Conservation (phyloP, 2,797 vertebrate species). For the Pantherophis vulpinus region DNA sequence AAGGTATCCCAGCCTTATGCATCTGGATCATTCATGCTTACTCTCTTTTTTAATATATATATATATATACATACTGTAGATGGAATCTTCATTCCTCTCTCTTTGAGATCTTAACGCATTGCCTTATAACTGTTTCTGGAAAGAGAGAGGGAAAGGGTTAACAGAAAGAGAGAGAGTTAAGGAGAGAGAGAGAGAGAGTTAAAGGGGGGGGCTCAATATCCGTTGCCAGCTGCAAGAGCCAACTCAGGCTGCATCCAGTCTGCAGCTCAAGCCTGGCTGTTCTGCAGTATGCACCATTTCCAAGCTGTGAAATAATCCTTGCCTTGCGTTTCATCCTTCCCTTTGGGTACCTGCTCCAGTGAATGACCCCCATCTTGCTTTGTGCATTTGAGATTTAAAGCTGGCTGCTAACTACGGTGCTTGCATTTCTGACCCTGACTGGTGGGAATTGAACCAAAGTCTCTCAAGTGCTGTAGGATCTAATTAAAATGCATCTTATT, state of each 20-base stretch:
- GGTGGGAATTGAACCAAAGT: constrained; percentile 74
- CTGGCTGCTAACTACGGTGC: constrained; percentile 72
- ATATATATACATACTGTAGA: too few species aligned
- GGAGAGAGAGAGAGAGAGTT: not conserved
- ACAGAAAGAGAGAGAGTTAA: not conserved
- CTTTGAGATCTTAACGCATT: not conserved
- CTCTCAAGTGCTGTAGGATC: constrained; percentile 74
- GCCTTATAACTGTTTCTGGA: not conserved
- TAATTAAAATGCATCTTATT: constrained; percentile 79
- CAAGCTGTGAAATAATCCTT: constrained; percentile 63
- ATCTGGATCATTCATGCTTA: not conserved
- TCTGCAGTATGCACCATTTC: constrained; percentile 53
- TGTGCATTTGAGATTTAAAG: constrained; percentile 73
- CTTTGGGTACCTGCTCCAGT: constrained; percentile 67
- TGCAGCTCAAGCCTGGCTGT: constrained; percentile 57
- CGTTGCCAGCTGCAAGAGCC: not conserved
- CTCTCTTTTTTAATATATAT: too few species aligned
- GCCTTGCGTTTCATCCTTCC: constrained; percentile 67
- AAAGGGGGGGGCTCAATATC: not conserved
- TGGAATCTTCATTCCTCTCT: not conserved
- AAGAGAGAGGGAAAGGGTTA: not conserved
- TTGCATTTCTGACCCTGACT: constrained; percentile 76
- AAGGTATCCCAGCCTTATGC: not conserved
- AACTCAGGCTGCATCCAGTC: not conserved
- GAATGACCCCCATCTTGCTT: constrained; percentile 66